Percentiles rank a stretch among this genome's conserved stretches.
phyloP scores from a whole-genome alignment of 2,888 invertebrate species.

The Epistrophe grossulariae region DNA sequence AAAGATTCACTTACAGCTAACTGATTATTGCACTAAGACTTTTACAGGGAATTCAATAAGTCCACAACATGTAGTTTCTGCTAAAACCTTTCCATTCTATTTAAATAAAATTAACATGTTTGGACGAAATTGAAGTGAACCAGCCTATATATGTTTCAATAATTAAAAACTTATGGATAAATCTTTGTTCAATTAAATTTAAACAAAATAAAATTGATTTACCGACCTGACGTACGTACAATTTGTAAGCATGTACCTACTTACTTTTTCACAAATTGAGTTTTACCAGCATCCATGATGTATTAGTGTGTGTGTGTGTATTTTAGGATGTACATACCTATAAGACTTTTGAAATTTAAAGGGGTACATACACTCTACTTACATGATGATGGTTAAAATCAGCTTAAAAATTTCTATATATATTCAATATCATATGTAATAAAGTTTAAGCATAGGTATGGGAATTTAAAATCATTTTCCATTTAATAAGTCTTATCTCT shows the following conservation, averaged over 20 bases:
- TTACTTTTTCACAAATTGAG: background rate
- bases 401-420: slow-evolving; percentile 10
- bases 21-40: slow-evolving; percentile 71
- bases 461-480: slow-evolving; percentile 10
- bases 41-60: slow-evolving; percentile 36
- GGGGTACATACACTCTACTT: background rate
- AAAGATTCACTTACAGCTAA: slow-evolving; percentile 69
- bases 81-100: background rate
- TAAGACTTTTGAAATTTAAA: slow-evolving; percentile 3
- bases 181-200: slow-evolving; percentile 1
- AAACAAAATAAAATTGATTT: slow-evolving; percentile 16
- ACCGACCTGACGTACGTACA: too few relatives aligned
- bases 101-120: background rate
- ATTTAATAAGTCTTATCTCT: slow-evolving; percentile 9
- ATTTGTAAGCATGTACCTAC: too few relatives aligned
- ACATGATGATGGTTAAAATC: slow-evolving; percentile 4
- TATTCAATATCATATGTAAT: slow-evolving; percentile 14
- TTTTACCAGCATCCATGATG: background rate
- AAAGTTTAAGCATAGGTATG: background rate
- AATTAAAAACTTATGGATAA: slow-evolving; percentile 2
- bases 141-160: background rate
- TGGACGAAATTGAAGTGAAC: background rate
- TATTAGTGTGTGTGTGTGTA: background rate
- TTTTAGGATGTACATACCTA: background rate
- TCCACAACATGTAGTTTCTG: slow-evolving; percentile 15